phyloP scores from a whole-genome alignment of 1,140 invertebrate genomes.

The Drosophila baimaii region DNA sequence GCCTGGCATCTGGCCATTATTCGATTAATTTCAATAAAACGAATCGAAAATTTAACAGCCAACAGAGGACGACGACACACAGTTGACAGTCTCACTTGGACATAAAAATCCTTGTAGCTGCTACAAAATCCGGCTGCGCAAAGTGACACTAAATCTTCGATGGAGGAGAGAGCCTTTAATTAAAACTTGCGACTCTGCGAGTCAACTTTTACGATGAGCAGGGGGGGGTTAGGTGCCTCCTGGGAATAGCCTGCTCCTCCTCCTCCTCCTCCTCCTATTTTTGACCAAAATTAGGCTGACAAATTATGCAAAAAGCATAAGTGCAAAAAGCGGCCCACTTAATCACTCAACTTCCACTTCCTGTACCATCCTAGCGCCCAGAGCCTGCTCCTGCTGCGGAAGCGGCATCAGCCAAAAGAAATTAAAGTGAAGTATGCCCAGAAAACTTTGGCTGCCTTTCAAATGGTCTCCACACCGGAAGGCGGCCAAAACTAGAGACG shows the following conservation, averaged over 20 bases:
- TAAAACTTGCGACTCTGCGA: constrained; percentile 41
- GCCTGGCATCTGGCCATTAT: constrained; percentile 56
- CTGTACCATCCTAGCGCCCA: constrained; percentile 31
- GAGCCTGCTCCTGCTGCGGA: constrained; percentile 15
- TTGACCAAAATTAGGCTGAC: constrained; percentile 58
- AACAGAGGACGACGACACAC: constrained; percentile 14
- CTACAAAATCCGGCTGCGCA: constrained; percentile 19
- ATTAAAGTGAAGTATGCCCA: constrained; percentile 70
- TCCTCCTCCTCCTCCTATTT: no score
- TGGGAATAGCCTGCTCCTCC: not conserved
- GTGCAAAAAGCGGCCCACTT: constrained; percentile 76
- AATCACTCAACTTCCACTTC: constrained; percentile 76
- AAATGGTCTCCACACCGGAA: constrained; percentile 49
- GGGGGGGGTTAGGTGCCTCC: constrained; percentile 4
- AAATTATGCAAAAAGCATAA: constrained; percentile 74
- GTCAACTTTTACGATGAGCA: constrained; percentile 34
- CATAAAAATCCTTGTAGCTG: constrained; percentile 49
- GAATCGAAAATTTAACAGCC: constrained; percentile 57
- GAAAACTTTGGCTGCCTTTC: constrained; percentile 73
- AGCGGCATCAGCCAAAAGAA: constrained; percentile 58
- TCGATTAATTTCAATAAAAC: constrained; percentile 82
- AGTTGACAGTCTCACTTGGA: constrained; percentile 27
- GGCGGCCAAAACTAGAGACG: constrained; percentile 41
- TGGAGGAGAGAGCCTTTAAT: constrained; percentile 25
- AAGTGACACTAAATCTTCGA: constrained; percentile 39